A percentile compares a stretch with the other conserved stretches of the same genome.
Evolutionary conservation across 2,113 vertebrate genomes (phyloP).

Genomic region (Alethe diademata): DNA sequence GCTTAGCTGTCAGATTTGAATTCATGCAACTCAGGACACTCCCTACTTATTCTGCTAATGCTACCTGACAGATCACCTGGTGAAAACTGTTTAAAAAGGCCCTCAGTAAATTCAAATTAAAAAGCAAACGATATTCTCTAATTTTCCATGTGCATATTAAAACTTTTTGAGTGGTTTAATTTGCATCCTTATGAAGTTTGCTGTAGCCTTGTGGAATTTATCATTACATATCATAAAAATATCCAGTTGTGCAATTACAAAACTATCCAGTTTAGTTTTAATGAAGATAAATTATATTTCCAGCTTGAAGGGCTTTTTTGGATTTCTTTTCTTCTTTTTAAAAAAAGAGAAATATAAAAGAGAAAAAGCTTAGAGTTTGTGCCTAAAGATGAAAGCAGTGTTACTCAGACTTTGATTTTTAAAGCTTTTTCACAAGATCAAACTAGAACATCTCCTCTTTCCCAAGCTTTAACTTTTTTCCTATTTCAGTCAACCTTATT

Average conservation of each 20-base stretch:
- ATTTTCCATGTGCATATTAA: not conserved
- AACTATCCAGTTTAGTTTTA: not conserved
- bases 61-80: not conserved
- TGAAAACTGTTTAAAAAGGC: not conserved
- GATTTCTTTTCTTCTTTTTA: not conserved
- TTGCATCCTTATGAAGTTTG: not conserved
- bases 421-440: not conserved
- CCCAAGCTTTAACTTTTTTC: not conserved
- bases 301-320: not conserved
- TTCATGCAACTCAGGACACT: not conserved
- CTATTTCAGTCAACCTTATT: not conserved
- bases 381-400: constrained; percentile 4
- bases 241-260: not conserved
- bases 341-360: not conserved
- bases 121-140: not conserved
- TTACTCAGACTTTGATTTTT: constrained; percentile 26
- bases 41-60: not conserved
- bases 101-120: not conserved
- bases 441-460: not conserved
- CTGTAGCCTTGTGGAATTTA: not conserved
- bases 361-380: not conserved
- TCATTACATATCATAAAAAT: not conserved
- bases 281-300: not conserved
- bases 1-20: not conserved
- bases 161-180: not conserved